Evolutionary conservation across 2,888 invertebrate species (phyloP).

Genomic region (Epicampocera succincta): DNA sequence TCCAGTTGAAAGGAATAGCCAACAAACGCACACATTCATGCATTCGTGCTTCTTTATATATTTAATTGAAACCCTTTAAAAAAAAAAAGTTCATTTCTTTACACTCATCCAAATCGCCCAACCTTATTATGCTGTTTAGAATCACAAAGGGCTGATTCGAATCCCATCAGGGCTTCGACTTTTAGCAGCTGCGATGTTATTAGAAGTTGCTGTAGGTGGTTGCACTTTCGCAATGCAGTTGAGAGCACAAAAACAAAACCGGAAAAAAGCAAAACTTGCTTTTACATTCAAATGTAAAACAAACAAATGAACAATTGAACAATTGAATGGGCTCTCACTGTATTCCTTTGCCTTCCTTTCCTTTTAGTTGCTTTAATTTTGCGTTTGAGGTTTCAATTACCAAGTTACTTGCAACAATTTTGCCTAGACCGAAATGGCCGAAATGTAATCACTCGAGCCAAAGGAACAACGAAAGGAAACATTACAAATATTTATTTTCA

Average conservation of each 20-base stretch:
- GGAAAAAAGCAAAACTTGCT: constrained; percentile 21
- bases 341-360: not conserved
- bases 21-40: not conserved
- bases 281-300: constrained; percentile 57
- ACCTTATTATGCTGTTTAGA: not conserved
- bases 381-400: constrained; percentile 40
- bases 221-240: constrained; percentile 36
- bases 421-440: constrained; percentile 45
- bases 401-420: constrained; percentile 48
- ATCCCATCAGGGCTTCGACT: constrained; percentile 16
- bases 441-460: constrained; percentile 21
- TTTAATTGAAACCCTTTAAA: not conserved
- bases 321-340: constrained; percentile 21
- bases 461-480: not conserved
- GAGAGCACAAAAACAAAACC: constrained; percentile 54
- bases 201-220: not conserved
- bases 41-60: too few relatives aligned
- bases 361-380: not conserved
- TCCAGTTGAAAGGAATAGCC: constrained; percentile 16
- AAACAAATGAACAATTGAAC: constrained; percentile 17
- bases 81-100: not conserved
- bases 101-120: not conserved
- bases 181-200: constrained; percentile 18
- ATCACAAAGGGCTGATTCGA: constrained; percentile 2
- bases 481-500: constrained; percentile 2